Evolutionary conservation across 2,888 invertebrate genomes (phyloP).

Genomic region (Pachliopta kotzebuea): DNA sequence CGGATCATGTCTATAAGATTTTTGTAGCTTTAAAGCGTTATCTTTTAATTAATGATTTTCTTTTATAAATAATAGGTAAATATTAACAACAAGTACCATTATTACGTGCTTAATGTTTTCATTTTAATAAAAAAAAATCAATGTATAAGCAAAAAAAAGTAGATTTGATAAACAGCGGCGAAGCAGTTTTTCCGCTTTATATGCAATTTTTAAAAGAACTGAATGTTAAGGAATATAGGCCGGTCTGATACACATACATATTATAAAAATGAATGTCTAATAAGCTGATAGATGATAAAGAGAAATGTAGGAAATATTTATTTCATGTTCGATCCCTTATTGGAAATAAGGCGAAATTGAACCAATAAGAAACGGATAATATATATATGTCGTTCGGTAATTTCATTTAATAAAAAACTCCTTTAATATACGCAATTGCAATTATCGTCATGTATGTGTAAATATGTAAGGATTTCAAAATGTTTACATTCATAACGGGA

Average conservation of each 20-base stretch:
- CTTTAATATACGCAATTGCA: background rate
- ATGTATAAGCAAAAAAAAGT: no score
- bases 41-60: background rate
- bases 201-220: background rate
- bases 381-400: background rate
- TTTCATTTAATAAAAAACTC: constrained; percentile 1
- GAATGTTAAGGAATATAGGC: no score
- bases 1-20: constrained; percentile 19
- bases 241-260: no score
- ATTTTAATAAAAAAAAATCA: background rate
- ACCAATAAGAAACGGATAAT: background rate
- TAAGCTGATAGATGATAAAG: no score
- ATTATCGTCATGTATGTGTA: constrained; percentile 8
- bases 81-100: background rate
- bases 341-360: background rate
- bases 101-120: background rate
- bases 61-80: background rate
- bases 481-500: constrained; percentile 27
- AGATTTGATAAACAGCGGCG: background rate
- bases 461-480: constrained; percentile 14
- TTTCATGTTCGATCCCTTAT: background rate
- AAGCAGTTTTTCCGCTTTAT: background rate
- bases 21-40: background rate
- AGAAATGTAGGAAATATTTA: no score
- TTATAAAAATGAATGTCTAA: no score